Percentiles rank a stretch among this genome's conserved stretches.
Conservation (phyloP, 2,797 vertebrate species). For the Oophaga sylvatica region DNA sequence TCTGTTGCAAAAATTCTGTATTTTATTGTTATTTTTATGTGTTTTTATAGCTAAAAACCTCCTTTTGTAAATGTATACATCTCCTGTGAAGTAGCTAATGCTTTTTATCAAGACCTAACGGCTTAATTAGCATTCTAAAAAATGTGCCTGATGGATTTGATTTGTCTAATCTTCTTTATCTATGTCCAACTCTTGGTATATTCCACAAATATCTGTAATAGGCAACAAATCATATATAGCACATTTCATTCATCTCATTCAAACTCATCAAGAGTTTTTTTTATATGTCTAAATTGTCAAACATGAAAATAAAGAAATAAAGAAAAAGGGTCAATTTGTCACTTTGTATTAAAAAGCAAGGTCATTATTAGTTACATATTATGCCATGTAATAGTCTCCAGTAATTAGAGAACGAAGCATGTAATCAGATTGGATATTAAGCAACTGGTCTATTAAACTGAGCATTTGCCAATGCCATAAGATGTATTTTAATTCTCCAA, state of each 20-base stretch:
- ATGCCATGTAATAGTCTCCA: background rate
- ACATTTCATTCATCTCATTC: background rate
- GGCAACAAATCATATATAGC: background rate
- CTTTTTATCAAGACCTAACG: too few relatives aligned
- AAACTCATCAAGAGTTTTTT: background rate
- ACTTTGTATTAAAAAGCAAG: too few relatives aligned
- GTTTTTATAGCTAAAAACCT: too few relatives aligned
- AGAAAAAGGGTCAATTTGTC: background rate
- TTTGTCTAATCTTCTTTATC: too few relatives aligned
- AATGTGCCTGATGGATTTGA: too few relatives aligned
- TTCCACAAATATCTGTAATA: background rate
- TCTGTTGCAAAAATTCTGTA: too few relatives aligned
- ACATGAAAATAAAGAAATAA: background rate
- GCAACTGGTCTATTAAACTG: background rate
- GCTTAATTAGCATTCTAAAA: too few relatives aligned
- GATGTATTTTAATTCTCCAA: constrained; percentile 3
- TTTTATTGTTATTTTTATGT: too few relatives aligned
- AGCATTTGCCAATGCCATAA: background rate
- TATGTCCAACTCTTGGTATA: too few relatives aligned
- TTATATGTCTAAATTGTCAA: background rate
- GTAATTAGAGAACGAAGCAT: constrained; percentile 4
- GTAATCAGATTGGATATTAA: background rate
- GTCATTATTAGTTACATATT: background rate
- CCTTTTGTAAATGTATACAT: too few relatives aligned
- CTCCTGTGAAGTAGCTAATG: too few relatives aligned